Evolutionary conservation across 2,113 vertebrate species (phyloP).

Genomic region (Pseudorhombus dupliciocellatus): DNA sequence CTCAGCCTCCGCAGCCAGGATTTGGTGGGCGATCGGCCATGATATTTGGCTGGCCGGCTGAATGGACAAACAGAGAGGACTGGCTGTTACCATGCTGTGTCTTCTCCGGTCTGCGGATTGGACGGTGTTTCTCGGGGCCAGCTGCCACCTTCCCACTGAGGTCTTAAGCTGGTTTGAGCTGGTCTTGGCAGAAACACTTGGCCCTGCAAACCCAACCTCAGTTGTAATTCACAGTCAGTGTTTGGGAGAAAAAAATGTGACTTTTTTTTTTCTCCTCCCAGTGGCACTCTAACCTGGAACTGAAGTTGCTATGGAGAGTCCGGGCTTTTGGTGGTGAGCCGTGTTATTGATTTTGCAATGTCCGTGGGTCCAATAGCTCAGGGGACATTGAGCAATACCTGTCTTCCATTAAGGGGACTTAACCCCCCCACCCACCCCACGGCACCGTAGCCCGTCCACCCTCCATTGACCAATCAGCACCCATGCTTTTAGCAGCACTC

Average conservation of each 20-base stretch:
- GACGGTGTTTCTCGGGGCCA: slow-evolving; percentile 39
- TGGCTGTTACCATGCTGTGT: slow-evolving; percentile 45
- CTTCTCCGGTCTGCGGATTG: slow-evolving; percentile 37
- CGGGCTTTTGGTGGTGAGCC: slow-evolving; percentile 23
- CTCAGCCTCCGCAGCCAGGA: slow-evolving; percentile 46
- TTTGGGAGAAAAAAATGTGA: slow-evolving; percentile 28
- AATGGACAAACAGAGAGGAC: slow-evolving; percentile 47
- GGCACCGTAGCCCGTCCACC: slow-evolving; percentile 63
- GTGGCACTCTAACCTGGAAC: slow-evolving; percentile 9
- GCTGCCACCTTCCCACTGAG: slow-evolving; percentile 76
- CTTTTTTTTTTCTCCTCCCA: not conserved
- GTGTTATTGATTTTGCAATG: slow-evolving; percentile 62
- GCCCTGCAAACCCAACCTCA: slow-evolving; percentile 16
- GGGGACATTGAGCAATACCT: slow-evolving; percentile 77
- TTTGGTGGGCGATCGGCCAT: slow-evolving; percentile 45
- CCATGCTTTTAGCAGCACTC: slow-evolving; percentile 81
- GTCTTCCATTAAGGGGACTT: slow-evolving; percentile 71
- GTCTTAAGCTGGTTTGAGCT: slow-evolving; percentile 67
- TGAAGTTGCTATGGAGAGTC: slow-evolving; percentile 42
- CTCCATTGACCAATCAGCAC: slow-evolving; percentile 79
- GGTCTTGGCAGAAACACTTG: slow-evolving; percentile 50
- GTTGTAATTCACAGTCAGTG: slow-evolving; percentile 11
- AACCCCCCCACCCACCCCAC: slow-evolving; percentile 26
- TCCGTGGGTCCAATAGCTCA: slow-evolving; percentile 54
- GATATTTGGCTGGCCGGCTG: slow-evolving; percentile 49